Evolutionary conservation across 2,888 invertebrate genomes (phyloP).

Genomic region (Phrixothrix hirtus): DNA sequence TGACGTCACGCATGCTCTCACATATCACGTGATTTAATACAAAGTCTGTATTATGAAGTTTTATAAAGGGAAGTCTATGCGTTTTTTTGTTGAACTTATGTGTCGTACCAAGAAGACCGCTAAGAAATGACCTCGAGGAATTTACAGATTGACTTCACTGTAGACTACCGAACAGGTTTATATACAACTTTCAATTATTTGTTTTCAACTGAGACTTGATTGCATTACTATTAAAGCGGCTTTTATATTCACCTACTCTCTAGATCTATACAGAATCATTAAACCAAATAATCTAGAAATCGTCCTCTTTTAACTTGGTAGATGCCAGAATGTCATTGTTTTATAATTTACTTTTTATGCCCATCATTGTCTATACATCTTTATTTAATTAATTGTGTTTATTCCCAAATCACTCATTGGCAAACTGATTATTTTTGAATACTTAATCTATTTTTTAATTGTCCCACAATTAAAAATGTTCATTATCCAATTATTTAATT

Average conservation of each 20-base stretch:
- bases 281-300: too few relatives aligned
- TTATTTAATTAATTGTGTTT: too few relatives aligned
- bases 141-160: slow-evolving; percentile 37
- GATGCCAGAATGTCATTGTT: too few relatives aligned
- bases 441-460: too few relatives aligned
- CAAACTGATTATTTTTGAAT: too few relatives aligned
- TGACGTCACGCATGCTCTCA: slow-evolving; percentile 27
- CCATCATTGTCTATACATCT: too few relatives aligned
- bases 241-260: slow-evolving; percentile 10
- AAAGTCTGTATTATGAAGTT: slow-evolving; percentile 27
- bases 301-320: too few relatives aligned
- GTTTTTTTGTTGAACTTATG: slow-evolving; percentile 30
- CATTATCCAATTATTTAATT: too few relatives aligned
- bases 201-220: slow-evolving; percentile 18
- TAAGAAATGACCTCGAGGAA: slow-evolving; percentile 36
- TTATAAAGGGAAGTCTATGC: slow-evolving; percentile 28
- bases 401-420: too few relatives aligned
- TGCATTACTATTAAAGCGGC: slow-evolving; percentile 18
- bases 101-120: slow-evolving; percentile 35
- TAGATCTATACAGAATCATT: not conserved
- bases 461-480: too few relatives aligned
- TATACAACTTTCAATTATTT: slow-evolving; percentile 32
- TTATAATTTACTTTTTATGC: too few relatives aligned
- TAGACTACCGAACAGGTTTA: slow-evolving; percentile 39
- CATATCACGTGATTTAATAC: slow-evolving; percentile 30